phyloP scores from a whole-genome alignment of 1,140 invertebrate genomes.

The Dufourea novaeangliae region DNA sequence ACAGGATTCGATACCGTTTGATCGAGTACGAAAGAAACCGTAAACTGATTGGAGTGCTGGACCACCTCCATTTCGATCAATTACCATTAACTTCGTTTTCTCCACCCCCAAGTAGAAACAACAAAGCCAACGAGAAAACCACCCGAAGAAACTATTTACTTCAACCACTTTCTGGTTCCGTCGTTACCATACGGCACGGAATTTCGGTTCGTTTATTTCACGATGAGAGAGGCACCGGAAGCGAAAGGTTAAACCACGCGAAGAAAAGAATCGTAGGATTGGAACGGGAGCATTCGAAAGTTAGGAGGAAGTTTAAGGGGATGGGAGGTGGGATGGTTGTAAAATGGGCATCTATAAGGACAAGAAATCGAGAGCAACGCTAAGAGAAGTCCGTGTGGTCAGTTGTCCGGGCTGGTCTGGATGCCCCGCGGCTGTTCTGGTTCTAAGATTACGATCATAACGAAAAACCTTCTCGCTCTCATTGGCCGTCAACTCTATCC shows the following conservation, averaged over 20 bases:
- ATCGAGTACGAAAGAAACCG: not conserved
- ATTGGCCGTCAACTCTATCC: constrained; percentile 53
- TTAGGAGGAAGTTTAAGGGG: not conserved
- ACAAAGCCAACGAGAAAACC: not conserved
- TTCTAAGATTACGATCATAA: constrained; percentile 78
- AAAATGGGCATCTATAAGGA: constrained; percentile 28
- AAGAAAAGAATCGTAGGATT: constrained; percentile 29
- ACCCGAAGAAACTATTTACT: not conserved
- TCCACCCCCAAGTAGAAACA: not conserved
- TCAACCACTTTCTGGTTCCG: not conserved
- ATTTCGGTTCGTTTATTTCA: constrained; percentile 16
- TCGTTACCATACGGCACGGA: not conserved
- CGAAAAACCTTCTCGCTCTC: constrained; percentile 72
- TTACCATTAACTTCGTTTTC: not conserved
- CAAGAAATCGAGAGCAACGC: constrained; percentile 56
- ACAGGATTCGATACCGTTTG: not conserved
- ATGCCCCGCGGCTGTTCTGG: constrained; percentile 71
- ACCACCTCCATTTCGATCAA: not conserved
- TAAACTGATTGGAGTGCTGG: not conserved
- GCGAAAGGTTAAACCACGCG: constrained; percentile 10
- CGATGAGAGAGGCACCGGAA: not conserved
- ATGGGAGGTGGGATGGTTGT: constrained; percentile 12
- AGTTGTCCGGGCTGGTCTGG: constrained; percentile 58
- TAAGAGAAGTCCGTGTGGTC: not conserved
- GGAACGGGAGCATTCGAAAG: not conserved